Conservation (phyloP, 2,888 invertebrate genomes). For the Cetonia aurata region DNA sequence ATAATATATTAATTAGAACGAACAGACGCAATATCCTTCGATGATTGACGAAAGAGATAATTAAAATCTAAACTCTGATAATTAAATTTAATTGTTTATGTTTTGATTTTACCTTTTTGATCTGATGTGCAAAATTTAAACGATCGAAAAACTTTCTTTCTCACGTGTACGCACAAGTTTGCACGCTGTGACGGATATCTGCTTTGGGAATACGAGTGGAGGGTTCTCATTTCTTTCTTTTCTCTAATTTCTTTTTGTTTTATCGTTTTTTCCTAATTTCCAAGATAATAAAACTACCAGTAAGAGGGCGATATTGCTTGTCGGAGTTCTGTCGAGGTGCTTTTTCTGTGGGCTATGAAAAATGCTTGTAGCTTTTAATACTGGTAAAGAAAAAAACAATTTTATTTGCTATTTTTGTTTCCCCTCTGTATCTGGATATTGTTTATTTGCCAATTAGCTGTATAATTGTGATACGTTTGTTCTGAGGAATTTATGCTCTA, state of each 20-base stretch:
- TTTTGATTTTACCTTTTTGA: not conserved
- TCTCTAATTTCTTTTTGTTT: conserved; percentile 3
- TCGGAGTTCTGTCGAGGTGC: conserved; percentile 36
- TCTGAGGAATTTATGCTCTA: conserved; percentile 5
- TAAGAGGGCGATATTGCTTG: conserved; percentile 23
- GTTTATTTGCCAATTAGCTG: conserved; percentile 24
- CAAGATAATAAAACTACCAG: conserved; percentile 4
- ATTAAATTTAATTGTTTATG: conserved; percentile 19
- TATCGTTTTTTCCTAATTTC: conserved; percentile 12
- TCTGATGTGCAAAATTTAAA: conserved; percentile 4
- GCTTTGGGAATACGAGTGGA: conserved; percentile 29
- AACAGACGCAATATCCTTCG: not conserved
- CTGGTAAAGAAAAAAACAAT: conserved; percentile 33
- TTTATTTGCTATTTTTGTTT: conserved; percentile 22
- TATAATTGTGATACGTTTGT: conserved; percentile 10
- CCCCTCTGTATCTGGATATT: conserved; percentile 3
- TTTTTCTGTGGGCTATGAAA: conserved; percentile 39
- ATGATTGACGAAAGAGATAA: not conserved
- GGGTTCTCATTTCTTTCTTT: conserved; percentile 14
- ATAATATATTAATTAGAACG: conserved; percentile 7
- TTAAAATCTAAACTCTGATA: conserved; percentile 35
- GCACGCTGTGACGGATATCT: conserved; percentile 25
- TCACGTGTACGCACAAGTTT: conserved; percentile 36
- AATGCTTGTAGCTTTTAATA: conserved; percentile 39
- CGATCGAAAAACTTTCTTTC: conserved; percentile 6